A percentile compares a stretch with the other conserved stretches of the same genome.
Evolutionary conservation across 2,113 vertebrate genomes (phyloP).

Genomic region (Eidolon helvum): DNA sequence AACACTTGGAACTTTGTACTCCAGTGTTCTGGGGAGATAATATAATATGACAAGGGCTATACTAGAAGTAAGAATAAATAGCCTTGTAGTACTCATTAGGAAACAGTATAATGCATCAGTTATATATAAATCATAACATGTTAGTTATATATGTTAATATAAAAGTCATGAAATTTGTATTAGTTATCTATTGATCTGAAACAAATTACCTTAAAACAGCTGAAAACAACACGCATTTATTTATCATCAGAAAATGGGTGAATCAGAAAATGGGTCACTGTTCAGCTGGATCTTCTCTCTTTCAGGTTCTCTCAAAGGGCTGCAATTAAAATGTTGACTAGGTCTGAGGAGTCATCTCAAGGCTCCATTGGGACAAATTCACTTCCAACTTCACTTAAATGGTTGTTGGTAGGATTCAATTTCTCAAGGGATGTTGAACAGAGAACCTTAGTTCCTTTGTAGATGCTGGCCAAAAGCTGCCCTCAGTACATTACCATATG

Average conservation of each 20-base stretch:
- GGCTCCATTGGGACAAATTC: rapidly evolving
- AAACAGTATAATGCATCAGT: background rate
- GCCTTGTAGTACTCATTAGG: background rate
- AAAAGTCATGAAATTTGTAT: background rate
- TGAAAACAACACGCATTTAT: background rate
- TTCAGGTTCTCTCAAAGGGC: background rate
- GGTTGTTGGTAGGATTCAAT: background rate
- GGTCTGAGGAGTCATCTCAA: background rate
- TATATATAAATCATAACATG: background rate
- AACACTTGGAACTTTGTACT: background rate
- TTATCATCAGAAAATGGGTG: background rate
- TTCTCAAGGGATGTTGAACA: background rate
- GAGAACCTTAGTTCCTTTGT: background rate
- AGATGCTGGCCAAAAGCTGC: background rate
- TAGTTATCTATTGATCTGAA: background rate
- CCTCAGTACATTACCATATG: background rate
- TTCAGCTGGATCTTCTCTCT: background rate
- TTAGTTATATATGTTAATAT: background rate
- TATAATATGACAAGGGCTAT: background rate
- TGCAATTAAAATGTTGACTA: background rate
- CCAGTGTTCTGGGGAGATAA: background rate
- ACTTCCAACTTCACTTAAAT: background rate
- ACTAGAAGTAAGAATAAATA: background rate
- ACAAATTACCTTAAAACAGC: background rate
- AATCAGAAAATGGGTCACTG: background rate